These are phyloP conservation scores for Cheirogaleus major DNA, from an alignment of 2,797 vertebrate species.

Conservation along the genomic window DNA sequence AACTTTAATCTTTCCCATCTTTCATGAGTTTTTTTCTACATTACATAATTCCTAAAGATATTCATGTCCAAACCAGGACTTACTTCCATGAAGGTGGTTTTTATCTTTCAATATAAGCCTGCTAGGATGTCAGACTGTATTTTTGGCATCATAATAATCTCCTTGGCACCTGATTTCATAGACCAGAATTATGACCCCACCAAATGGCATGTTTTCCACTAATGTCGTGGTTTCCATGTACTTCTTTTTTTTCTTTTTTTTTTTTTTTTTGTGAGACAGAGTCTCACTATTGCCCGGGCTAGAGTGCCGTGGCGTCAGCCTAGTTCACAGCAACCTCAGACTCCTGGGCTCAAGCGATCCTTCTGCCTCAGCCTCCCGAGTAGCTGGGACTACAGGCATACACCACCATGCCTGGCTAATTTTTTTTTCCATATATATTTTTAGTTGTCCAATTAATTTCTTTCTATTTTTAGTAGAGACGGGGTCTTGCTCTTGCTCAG, in stretches of 20 bases:
- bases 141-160: conserved; percentile 10
- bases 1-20: neutral
- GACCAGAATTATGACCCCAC: conserved; percentile 73
- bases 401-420: too few species aligned
- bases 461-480: too few species aligned
- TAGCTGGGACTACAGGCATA: too few species aligned
- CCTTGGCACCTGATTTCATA: conserved; percentile 56
- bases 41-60: neutral
- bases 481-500: too few species aligned
- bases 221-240: neutral
- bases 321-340: too few species aligned
- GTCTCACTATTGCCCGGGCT: too few species aligned
- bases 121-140: neutral
- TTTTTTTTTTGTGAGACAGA: too few species aligned
- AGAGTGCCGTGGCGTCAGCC: too few species aligned
- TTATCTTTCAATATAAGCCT: neutral
- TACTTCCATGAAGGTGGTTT: neutral
- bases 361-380: too few species aligned
- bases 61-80: neutral
- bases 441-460: too few species aligned
- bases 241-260: neutral
- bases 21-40: neutral
- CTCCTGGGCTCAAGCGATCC: too few species aligned
- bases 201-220: neutral
- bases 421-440: too few species aligned